Evolutionary conservation across 2,113 vertebrate genomes (phyloP), one percentile per base, ranked within the genome.

Genomic region (Aphelocoma coerulescens): DNA sequence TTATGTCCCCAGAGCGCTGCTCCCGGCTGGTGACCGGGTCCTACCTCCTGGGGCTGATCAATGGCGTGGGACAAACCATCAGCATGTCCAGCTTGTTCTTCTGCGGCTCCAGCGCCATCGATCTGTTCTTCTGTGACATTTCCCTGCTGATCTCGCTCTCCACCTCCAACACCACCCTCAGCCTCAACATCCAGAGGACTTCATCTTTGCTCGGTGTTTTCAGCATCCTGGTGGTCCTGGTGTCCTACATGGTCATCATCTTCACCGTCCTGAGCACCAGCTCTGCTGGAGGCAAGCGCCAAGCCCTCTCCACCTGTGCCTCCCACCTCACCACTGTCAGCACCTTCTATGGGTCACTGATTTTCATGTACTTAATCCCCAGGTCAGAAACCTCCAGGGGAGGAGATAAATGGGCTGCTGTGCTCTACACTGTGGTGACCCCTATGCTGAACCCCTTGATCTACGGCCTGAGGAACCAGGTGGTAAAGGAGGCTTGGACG

Each of bases 381-480:
- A 93, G 90, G 41, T 90, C 92, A 10, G 85, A 85, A 30, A 90
- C 78, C 28, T 90, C 46, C 2, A 78, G 48, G 26, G 91, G 46
- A 43, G 74, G 15, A 55, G 95, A 96, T 9, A 96, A 96, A 79
- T 71, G 94, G 76, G 89, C 92, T 21, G 91, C 52, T 1, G 58
- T 97, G 58, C 54, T 95, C 24, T 97, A 96, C 20, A 92, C 95
- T 0, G 3, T 96, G 32, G 91, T 97, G 41, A 97, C 89, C 14
- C 97, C 96, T 7, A 73, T 97, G 49, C 78, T 97, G 39, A 98
- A 97, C 48, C 97, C 96, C 17, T 80, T 96, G 6, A 90, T 97
- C 22, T 97, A 97, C 20, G 95, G 96, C 63, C 74, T 97, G 87
- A 96, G 96, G 91, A 98, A 96, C 27, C 91, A 75, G 12, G 96